Conservation (phyloP, 2,888 invertebrate species). For the Melitaea athalia region DNA sequence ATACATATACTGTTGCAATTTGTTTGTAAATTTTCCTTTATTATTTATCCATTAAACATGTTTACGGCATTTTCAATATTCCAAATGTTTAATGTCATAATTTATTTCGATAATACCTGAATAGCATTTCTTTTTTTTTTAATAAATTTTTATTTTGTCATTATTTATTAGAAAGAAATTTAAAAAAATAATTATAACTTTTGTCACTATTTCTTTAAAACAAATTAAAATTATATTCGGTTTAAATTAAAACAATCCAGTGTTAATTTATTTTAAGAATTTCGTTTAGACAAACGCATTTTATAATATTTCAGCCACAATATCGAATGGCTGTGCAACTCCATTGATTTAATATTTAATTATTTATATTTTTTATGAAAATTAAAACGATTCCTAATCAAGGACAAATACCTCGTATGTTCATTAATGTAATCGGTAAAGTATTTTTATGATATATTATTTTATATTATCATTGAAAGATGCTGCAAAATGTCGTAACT, state of each 20-base stretch:
- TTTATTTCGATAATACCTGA: too few species aligned
- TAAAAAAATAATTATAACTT: too few species aligned
- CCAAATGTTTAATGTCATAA: neutral
- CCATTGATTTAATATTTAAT: conserved; percentile 6
- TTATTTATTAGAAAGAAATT: too few species aligned
- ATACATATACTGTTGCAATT: neutral
- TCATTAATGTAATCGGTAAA: neutral
- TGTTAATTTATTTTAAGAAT: conserved; percentile 9
- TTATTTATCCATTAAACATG: neutral
- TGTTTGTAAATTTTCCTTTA: neutral
- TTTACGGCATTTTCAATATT: neutral
- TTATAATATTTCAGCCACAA: conserved; percentile 19
- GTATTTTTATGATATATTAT: neutral
- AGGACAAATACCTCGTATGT: neutral
- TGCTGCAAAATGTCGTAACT: conserved; percentile 3
- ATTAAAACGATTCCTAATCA: neutral
- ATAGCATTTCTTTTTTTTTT: neutral
- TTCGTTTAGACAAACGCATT: conserved; percentile 13
- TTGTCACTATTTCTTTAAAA: too few species aligned
- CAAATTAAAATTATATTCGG: neutral
- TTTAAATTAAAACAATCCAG: neutral
- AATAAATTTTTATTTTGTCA: neutral
- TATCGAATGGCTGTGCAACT: conserved; percentile 26
- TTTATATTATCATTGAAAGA: neutral
- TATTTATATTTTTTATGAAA: neutral